Conservation (phyloP, 1,140 invertebrate species). For the Drosophila tristis region DNA sequence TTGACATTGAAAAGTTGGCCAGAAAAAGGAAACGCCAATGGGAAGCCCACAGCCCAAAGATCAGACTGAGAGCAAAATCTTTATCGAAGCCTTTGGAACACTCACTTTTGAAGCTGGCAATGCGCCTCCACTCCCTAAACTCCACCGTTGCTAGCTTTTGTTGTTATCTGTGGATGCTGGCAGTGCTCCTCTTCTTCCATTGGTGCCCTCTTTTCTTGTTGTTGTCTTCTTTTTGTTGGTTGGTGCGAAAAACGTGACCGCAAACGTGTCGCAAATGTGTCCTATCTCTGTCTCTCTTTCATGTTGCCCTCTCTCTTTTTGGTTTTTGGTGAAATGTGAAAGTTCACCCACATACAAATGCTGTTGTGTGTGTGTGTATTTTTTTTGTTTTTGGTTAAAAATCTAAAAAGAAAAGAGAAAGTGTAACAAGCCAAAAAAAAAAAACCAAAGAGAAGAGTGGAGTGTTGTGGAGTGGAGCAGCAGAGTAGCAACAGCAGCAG, state of each 20-base stretch:
- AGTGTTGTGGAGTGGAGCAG: conserved; percentile 10
- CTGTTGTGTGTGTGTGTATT: too few relatives aligned
- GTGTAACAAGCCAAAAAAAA: conserved; percentile 59
- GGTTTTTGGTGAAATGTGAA: conserved; percentile 69
- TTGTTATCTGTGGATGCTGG: background rate
- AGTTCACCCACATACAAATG: conserved; percentile 79
- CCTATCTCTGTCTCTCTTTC: conserved; percentile 10
- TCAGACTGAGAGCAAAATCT: too few relatives aligned
- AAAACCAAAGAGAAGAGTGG: conserved; percentile 12
- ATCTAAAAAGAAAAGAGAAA: conserved; percentile 73
- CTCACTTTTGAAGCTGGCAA: conserved; percentile 1
- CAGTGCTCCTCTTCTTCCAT: background rate
- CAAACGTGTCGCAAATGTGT: conserved; percentile 59
- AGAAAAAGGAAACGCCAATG: background rate
- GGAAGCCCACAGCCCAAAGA: too few relatives aligned
- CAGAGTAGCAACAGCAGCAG: conserved; percentile 14
- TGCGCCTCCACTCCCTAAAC: conserved; percentile 29
- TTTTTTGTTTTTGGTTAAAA: conserved; percentile 35
- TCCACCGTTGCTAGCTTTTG: conserved; percentile 1
- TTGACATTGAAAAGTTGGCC: conserved; percentile 80
- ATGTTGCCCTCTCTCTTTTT: too few relatives aligned
- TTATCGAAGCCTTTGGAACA: too few relatives aligned
- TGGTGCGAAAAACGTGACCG: conserved; percentile 69
- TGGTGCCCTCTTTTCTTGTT: background rate
- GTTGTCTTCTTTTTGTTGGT: background rate